Percentiles rank a stretch among this genome's conserved stretches.
phyloP scores from a whole-genome alignment of 2,888 invertebrate species.

The Agriopis aurantiaria region DNA sequence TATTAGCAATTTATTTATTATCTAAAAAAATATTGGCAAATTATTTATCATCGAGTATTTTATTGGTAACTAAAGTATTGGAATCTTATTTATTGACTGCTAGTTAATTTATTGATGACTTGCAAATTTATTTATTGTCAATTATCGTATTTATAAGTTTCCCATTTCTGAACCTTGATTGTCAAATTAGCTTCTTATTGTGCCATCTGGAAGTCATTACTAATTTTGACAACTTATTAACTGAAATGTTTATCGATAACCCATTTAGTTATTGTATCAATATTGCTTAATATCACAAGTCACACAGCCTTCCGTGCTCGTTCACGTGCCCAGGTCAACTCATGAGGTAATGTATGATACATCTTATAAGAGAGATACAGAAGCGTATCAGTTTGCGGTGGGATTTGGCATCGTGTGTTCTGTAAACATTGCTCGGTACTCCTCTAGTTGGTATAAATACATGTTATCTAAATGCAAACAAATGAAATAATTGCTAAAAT shows the following conservation, averaged over 20 bases:
- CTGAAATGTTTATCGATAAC: not conserved
- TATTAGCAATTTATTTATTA: not conserved
- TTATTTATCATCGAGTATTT: not conserved
- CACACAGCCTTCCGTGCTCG: slow-evolving; percentile 1
- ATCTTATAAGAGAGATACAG: slow-evolving; percentile 32
- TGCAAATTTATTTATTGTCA: not conserved
- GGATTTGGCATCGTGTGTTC: slow-evolving; percentile 53
- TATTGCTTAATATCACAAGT: slow-evolving; percentile 3
- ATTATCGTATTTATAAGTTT: not conserved
- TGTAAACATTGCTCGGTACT: slow-evolving; percentile 62
- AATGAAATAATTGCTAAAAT: slow-evolving; percentile 21
- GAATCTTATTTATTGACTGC: not conserved
- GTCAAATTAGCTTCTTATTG: not conserved
- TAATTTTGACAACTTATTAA: slow-evolving; percentile 16
- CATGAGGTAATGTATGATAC: slow-evolving; percentile 39
- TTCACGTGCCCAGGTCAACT: slow-evolving; percentile 27
- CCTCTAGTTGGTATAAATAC: slow-evolving; percentile 46
- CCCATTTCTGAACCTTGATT: not conserved
- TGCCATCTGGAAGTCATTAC: not conserved
- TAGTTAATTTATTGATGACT: not conserved
- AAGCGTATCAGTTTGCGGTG: slow-evolving; percentile 58
- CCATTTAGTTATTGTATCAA: not conserved
- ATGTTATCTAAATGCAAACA: slow-evolving; percentile 55
- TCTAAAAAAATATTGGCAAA: not conserved
- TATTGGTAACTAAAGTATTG: not conserved